phyloP scores from a whole-genome alignment of 2,888 invertebrate species.

The Pristionchus fissidentatus region DNA sequence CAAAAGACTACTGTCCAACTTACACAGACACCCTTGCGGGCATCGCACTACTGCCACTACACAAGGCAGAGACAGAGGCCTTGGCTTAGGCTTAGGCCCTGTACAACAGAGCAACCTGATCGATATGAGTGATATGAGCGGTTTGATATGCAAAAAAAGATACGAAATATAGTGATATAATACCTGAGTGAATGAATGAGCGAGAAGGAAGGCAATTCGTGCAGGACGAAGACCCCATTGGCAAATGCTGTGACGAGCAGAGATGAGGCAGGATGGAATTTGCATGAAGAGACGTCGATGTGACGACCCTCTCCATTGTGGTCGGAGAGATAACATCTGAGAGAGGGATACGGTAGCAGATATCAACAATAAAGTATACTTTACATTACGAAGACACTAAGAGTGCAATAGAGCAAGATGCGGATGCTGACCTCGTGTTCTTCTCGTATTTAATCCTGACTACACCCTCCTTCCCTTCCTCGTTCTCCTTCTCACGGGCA shows the following conservation, averaged over 20 bases:
- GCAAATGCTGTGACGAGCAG: constrained; percentile 91
- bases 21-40: too few relatives aligned
- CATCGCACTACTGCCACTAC: not conserved
- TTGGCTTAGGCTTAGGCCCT: constrained; percentile 17
- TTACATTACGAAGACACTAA: not conserved
- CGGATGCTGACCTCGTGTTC: constrained; percentile 59
- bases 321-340: constrained; percentile 81
- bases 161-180: not conserved
- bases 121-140: not conserved
- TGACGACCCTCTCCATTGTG: constrained; percentile 62
- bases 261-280: constrained; percentile 86
- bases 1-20: too few relatives aligned
- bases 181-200: constrained; percentile 87
- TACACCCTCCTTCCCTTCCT: constrained; percentile 70
- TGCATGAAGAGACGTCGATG: constrained; percentile 83
- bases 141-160: not conserved
- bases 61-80: not conserved
- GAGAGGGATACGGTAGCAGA: constrained; percentile 60
- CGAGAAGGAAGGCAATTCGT: constrained; percentile 93
- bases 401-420: not conserved
- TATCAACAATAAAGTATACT: not conserved
- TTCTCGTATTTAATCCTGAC: constrained; percentile 66
- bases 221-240: constrained; percentile 91
- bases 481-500: constrained; percentile 49
- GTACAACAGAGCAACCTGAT: not conserved